A percentile compares a stretch with the other conserved stretches of the same genome.
phyloP scores from a whole-genome alignment of 2,113 vertebrate genomes.

The Saguinus imperator region DNA sequence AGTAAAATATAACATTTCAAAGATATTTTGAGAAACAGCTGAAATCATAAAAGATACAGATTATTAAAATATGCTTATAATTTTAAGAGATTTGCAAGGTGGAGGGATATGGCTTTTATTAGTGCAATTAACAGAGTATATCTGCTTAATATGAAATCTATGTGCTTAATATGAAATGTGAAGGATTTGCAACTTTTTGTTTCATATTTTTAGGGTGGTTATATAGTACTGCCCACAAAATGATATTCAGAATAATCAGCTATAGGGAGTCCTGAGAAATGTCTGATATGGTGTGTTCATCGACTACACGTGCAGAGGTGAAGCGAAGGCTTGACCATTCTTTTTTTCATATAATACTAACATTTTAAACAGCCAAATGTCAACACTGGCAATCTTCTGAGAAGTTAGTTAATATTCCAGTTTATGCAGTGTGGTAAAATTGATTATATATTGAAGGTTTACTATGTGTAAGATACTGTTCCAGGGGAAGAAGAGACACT shows the following conservation, averaged over 20 bases:
- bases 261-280: not conserved
- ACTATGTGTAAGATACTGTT: not conserved
- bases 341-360: not conserved
- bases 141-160: not conserved
- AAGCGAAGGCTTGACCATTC: not conserved
- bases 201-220: conserved; percentile 31
- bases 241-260: not conserved
- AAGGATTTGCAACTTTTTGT: conserved; percentile 34
- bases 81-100: not conserved
- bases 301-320: not conserved
- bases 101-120: not conserved
- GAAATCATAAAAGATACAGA: not conserved
- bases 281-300: not conserved
- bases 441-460: not conserved
- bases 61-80: not conserved
- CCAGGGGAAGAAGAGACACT: not conserved
- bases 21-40: conserved; percentile 22
- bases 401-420: not conserved
- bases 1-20: not conserved
- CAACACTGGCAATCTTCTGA: not conserved
- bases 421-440: not conserved
- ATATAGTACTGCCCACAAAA: conserved; percentile 12
- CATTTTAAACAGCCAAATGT: not conserved
- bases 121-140: not conserved
- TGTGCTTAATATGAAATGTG: not conserved